Percentiles rank a stretch among this genome's conserved stretches.
Conservation (phyloP, 2,888 invertebrate species). For the Boloria selene region DNA sequence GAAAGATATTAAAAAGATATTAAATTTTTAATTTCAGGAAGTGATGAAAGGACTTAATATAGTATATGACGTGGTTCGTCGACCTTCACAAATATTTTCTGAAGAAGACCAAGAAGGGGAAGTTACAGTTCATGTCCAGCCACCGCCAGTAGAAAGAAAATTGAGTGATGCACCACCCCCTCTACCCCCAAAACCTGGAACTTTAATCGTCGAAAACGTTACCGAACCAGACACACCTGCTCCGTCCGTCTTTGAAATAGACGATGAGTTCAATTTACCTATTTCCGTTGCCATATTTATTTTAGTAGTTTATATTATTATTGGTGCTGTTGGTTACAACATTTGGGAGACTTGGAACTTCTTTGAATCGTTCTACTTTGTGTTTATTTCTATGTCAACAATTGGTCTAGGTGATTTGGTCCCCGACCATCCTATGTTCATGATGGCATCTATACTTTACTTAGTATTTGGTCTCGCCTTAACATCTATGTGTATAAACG, state of each 20-base stretch:
- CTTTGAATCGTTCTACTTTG: slow-evolving; percentile 97
- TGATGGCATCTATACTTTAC: slow-evolving; percentile 96
- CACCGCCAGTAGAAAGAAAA: slow-evolving; percentile 58
- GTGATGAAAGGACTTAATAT: slow-evolving; percentile 92
- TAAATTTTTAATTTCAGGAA: slow-evolving; percentile 81
- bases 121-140: slow-evolving; percentile 34
- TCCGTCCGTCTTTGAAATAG: slow-evolving; percentile 89
- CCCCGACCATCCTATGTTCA: slow-evolving; percentile 92
- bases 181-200: slow-evolving; percentile 69
- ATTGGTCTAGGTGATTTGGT: slow-evolving; percentile 98
- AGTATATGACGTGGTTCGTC: slow-evolving; percentile 89
- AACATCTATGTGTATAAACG: slow-evolving; percentile 98
- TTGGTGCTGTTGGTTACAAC: slow-evolving; percentile 91
- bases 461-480: slow-evolving; percentile 96
- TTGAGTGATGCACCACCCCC: slow-evolving; percentile 72
- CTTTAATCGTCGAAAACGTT: slow-evolving; percentile 57
- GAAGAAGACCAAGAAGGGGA: slow-evolving; percentile 73
- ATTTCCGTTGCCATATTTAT: slow-evolving; percentile 93
- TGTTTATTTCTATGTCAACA: slow-evolving; percentile 98
- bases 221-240: slow-evolving; percentile 90
- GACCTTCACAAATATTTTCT: slow-evolving; percentile 85
- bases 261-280: slow-evolving; percentile 97
- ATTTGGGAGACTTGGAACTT: slow-evolving; percentile 93
- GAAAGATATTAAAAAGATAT: background rate
- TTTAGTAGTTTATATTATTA: slow-evolving; percentile 91